Base-by-base conservation (phyloP, 2,113 vertebrate species). In the Psittacus erithacus region DNA sequence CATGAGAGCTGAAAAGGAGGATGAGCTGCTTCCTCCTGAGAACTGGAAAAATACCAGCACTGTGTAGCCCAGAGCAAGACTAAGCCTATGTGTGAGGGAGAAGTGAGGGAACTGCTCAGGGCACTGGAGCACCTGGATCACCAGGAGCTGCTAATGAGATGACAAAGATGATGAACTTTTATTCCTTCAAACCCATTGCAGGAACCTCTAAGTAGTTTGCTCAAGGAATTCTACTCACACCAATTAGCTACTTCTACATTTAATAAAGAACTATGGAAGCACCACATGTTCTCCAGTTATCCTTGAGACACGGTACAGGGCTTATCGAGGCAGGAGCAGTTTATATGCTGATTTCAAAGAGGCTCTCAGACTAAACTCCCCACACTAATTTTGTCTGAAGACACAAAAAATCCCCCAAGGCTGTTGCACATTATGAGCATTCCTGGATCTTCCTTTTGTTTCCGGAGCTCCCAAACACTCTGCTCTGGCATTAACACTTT, bases 391-490 rank as follows among this genome's bases (percentile, higher is more conserved):
- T 82, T 71, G 28, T 65, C 84, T 88, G 82, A 93, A 94, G 76
- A 94, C 80, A 60, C 44, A 80, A 70, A 87, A 82, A 77, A 43
- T 53, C n/a, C 68, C 80, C 73, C 76, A 88, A 88, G 82, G 88
- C 88, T 82, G 38, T 43, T 90, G 71, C 68, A 77, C 63, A 55
- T 88, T 80, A 80, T 39, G 68, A 91, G 63, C 68, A 80, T 91
- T 95, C 63, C 81, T 49, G 46, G 64, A 84, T 87, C 83, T 90
- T 29, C 71, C 53, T 92, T 62, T 85, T 83, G 59, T 92, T 94
- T 82, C 60, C 46, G 24, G 47, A 82, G 60, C 68, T 92, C 67
- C n/a, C 85, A 91, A 87, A 68, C 41, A n/a, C 38, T 77, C 57
- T 2, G 3, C n/a, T 85, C n/a, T 2, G 0, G 3, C 50, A 65